These are phyloP conservation scores for Chaetophractus vellerosus DNA, from an alignment of 2,797 vertebrate species.

Conservation along the genomic window DNA sequence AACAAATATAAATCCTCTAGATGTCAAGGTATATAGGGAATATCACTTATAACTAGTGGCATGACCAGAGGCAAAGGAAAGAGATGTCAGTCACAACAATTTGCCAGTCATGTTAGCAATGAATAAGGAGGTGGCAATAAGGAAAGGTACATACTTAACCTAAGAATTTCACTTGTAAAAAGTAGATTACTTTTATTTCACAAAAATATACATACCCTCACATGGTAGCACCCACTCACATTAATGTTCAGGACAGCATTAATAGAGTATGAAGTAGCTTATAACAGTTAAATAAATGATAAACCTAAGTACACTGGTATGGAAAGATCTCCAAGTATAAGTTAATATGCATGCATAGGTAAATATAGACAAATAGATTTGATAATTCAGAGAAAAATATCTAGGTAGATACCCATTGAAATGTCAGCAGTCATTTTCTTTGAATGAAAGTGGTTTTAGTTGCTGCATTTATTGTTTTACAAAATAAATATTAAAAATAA, in stretches of 20 bases:
- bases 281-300: neutral
- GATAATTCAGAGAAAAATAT: neutral
- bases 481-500: too few relatives aligned
- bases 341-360: neutral
- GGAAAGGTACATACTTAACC: neutral
- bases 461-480: too few relatives aligned
- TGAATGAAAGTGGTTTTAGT: too few relatives aligned
- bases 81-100: neutral
- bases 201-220: slow-evolving; percentile 12
- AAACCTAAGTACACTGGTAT: neutral
- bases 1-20: neutral
- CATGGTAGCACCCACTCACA: neutral
- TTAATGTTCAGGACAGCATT: neutral
- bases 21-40: neutral
- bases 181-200: neutral
- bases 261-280: neutral
- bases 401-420: neutral
- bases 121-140: neutral
- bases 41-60: neutral
- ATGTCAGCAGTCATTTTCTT: neutral
- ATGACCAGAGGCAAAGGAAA: neutral
- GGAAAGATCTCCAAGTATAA: neutral
- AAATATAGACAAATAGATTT: neutral
- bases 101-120: neutral
- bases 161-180: slow-evolving; percentile 24